phyloP scores from a whole-genome alignment of 2,888 invertebrate species.

The Sipha maydis region DNA sequence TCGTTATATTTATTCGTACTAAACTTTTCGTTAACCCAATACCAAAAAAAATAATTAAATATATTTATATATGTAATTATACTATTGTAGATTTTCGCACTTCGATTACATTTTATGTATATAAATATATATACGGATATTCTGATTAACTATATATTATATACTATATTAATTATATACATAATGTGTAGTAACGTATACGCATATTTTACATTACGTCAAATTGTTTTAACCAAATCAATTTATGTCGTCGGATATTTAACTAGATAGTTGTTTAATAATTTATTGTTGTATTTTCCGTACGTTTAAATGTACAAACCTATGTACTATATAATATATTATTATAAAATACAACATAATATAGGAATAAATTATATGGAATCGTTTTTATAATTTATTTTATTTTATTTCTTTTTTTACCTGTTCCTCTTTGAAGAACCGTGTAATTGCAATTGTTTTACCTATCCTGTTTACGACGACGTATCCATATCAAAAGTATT shows the following conservation, averaged over 20 bases:
- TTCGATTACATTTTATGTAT: not conserved
- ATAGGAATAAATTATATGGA: not conserved
- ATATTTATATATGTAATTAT: not conserved
- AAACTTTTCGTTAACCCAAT: constrained; percentile 45
- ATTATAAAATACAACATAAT: not conserved
- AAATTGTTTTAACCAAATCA: constrained; percentile 16
- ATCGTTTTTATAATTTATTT: not conserved
- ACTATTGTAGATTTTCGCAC: constrained; percentile 39
- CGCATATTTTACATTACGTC: not conserved
- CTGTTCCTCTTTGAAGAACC: not conserved
- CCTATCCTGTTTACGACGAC: too few species aligned
- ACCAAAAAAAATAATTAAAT: constrained; percentile 1
- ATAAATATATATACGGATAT: not conserved
- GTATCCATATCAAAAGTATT: too few species aligned
- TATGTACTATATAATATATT: constrained; percentile 8
- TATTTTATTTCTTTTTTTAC: not conserved
- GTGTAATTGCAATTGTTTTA: too few species aligned
- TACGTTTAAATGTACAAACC: constrained; percentile 12
- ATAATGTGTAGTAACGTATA: not conserved
- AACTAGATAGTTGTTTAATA: constrained; percentile 21
- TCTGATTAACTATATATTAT: not conserved
- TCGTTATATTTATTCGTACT: constrained; percentile 50
- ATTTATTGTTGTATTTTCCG: constrained; percentile 31
- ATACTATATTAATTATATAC: not conserved
- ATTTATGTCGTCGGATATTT: not conserved